A percentile compares a stretch with the other conserved stretches of the same genome.
Conservation (phyloP, 2,888 invertebrate species). For the Drosophila limbata region DNA sequence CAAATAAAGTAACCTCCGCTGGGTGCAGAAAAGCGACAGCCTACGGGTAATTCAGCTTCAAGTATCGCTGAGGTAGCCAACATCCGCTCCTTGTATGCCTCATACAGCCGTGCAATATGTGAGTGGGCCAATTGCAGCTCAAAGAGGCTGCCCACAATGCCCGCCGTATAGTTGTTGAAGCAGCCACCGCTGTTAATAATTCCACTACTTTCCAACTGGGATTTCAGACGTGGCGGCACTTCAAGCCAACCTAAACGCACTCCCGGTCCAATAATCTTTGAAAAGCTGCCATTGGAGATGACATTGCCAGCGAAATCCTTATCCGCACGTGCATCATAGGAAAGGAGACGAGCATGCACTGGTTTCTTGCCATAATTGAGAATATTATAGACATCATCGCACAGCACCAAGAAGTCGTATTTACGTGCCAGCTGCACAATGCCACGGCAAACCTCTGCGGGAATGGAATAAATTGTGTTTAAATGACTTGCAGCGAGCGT, state of each 20-base stretch:
- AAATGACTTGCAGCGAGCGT: not conserved
- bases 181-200: slow-evolving; percentile 87
- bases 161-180: slow-evolving; percentile 87
- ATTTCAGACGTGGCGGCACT: slow-evolving; percentile 85
- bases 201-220: slow-evolving; percentile 85
- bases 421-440: slow-evolving; percentile 85
- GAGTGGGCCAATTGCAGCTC: slow-evolving; percentile 86
- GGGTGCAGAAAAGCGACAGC: slow-evolving; percentile 85
- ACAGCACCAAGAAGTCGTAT: slow-evolving; percentile 86
- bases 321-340: slow-evolving; percentile 86
- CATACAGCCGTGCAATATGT: slow-evolving; percentile 84
- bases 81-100: slow-evolving; percentile 86
- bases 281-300: slow-evolving; percentile 88
- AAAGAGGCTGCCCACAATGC: slow-evolving; percentile 86
- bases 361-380: slow-evolving; percentile 85
- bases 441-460: slow-evolving; percentile 83
- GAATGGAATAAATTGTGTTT: not conserved
- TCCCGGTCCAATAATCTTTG: slow-evolving; percentile 88
- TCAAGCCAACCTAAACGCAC: slow-evolving; percentile 89
- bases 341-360: slow-evolving; percentile 86
- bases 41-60: slow-evolving; percentile 84
- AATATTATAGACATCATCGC: slow-evolving; percentile 89
- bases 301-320: slow-evolving; percentile 86
- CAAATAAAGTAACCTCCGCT: slow-evolving; percentile 88
- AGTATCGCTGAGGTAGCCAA: slow-evolving; percentile 84